phyloP scores from a whole-genome alignment of 2,113 vertebrate genomes.

The Prunella himalayana region DNA sequence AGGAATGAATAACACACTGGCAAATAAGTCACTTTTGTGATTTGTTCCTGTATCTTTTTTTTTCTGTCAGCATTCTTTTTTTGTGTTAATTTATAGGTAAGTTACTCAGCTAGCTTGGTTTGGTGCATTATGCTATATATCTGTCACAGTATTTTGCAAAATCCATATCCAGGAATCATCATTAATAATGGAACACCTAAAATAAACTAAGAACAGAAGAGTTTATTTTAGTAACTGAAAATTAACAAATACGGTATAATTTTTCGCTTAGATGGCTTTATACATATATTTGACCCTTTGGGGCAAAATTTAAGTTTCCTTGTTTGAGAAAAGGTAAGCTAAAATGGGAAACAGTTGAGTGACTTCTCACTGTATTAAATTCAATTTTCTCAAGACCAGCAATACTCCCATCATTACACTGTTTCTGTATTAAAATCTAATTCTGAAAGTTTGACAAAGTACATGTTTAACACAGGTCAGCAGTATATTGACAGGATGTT shows the following conservation, averaged over 20 bases:
- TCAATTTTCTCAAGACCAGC: not conserved
- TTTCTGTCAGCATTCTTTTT: not conserved
- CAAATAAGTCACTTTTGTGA: not conserved
- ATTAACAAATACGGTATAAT: rapidly evolving
- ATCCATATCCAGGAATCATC: not conserved
- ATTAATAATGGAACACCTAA: not conserved
- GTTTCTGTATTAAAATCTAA: constrained; percentile 14
- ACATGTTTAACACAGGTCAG: constrained; percentile 37
- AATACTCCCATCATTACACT: not conserved
- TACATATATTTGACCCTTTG: not conserved
- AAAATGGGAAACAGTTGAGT: not conserved
- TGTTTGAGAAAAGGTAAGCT: not conserved
- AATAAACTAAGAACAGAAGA: not conserved
- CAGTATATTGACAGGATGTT: constrained; percentile 38
- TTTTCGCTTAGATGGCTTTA: not conserved
- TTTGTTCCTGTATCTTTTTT: not conserved
- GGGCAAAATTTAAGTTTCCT: not conserved
- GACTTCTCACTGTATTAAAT: not conserved
- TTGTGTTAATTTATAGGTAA: not conserved
- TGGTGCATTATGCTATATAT: not conserved
- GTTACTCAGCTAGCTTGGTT: not conserved
- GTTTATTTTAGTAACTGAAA: not conserved
- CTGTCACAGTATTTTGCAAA: not conserved
- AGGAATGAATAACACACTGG: not conserved
- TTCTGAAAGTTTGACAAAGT: constrained; percentile 44